Conservation (phyloP, 2,797 vertebrate species). For the Neosilurus mollespiculum region DNA sequence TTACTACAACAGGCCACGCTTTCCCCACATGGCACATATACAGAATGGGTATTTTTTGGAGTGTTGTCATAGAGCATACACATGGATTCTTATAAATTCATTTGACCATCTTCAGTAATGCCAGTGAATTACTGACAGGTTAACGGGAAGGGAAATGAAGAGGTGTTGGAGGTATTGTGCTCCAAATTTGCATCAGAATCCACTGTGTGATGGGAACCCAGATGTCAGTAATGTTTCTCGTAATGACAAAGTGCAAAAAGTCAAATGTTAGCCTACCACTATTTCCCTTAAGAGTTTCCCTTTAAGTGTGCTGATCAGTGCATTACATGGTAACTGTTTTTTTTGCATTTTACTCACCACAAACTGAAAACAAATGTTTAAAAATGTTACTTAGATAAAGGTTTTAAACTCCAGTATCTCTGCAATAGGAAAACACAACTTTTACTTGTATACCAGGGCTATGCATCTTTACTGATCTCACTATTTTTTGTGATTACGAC, state of each 20-base stretch:
- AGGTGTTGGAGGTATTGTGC: neutral
- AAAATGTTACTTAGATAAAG: neutral
- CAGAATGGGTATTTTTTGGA: neutral
- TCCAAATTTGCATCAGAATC: neutral
- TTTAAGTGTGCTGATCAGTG: neutral
- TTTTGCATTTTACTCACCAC: neutral
- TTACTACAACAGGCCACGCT: neutral
- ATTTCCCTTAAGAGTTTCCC: neutral
- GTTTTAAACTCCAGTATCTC: neutral
- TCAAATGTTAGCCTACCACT: neutral
- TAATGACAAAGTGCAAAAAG: neutral
- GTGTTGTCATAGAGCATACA: neutral
- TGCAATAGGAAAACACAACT: too few species aligned
- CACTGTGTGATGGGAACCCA: neutral
- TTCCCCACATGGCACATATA: neutral
- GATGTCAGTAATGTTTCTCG: neutral
- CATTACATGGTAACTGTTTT: too few species aligned
- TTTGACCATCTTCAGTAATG: neutral
- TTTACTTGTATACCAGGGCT: too few species aligned
- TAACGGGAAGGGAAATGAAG: neutral
- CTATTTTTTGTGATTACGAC: too few species aligned
- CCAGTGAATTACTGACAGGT: neutral
- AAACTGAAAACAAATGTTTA: neutral
- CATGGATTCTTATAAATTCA: neutral
- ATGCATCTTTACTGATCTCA: too few species aligned